Evolutionary conservation across 2,888 invertebrate species (phyloP).

Genomic region (Idaea straminata): DNA sequence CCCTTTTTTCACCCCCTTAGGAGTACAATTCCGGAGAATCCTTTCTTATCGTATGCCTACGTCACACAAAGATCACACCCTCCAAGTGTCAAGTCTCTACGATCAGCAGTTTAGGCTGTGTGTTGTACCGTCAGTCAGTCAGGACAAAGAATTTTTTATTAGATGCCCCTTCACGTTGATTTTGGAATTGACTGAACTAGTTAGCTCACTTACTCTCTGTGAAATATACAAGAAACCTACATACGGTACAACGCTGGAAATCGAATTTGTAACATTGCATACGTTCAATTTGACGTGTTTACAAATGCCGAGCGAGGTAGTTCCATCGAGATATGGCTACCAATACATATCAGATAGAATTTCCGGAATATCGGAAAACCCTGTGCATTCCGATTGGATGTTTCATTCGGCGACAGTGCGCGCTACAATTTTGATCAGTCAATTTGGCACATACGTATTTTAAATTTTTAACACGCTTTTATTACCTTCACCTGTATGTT

Average conservation of each 20-base stretch:
- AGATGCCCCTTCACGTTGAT: not conserved
- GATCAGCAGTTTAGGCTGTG: too few species aligned
- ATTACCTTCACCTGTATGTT: too few species aligned
- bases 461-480: too few species aligned
- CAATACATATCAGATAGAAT: slow-evolving; percentile 1
- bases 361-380: not conserved
- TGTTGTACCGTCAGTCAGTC: too few species aligned
- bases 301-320: not conserved
- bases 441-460: not conserved
- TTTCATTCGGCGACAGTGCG: not conserved
- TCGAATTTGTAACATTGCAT: not conserved
- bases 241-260: not conserved
- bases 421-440: not conserved
- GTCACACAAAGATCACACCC: too few species aligned
- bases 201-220: not conserved
- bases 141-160: not conserved
- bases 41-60: too few species aligned
- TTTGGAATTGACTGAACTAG: not conserved
- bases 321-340: not conserved
- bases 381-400: not conserved
- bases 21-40: too few species aligned
- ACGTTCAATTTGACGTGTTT: slow-evolving; percentile 1
- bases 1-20: too few species aligned
- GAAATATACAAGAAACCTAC: not conserved
- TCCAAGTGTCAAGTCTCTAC: too few species aligned